Base-by-base conservation (phyloP, 2,113 vertebrate genomes). In the Tympanuchus pallidicinctus region DNA sequence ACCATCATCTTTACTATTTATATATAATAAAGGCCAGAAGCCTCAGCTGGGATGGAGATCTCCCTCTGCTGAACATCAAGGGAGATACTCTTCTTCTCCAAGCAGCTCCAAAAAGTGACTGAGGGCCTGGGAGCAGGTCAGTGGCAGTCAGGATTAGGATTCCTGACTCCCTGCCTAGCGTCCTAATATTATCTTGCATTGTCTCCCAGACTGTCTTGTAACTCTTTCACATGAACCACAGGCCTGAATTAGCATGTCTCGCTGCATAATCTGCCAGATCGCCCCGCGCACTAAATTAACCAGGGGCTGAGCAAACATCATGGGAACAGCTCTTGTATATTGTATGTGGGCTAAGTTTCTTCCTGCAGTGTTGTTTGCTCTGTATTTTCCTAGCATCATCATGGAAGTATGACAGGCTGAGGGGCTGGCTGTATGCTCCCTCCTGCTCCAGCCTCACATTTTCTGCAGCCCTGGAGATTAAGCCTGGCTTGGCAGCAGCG, bases 161-260 rank as follows among this genome's bases (percentile, higher is more conserved):
- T 97, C 93, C 91, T 84, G 90, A 94, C 90, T 95, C 89, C 80
- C 88, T 89, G 95, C 93, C 89, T 92, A 70, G 82, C 0, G 20
- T 72, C 71, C 93, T 84, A 93, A 94, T 92, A 72, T 91, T 93
- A 97, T 93, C 90, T 75, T 3, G 0, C 80, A 88, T 95, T 95
- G 94, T 95, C 82, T 95, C 82, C 47, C 70, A 38, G 83, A 52
- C 85, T 0, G 40, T 91, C 94, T 78, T 14, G 3, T 84, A 81
- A 54, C 25, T 70, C 80, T 81, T 79, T 86, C 85, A 28, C 95
- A 94, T 6, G 95, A 82, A 69, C 94, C 13, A 0, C 83, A 13
- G 84, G 69, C 90, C 88, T 34, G 2, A 96, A 94, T 96, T 94
- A 95, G 93, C 40, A 43, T 13, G 88, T 94, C 94, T 93, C 38